Conservation (phyloP, 2,888 invertebrate genomes). For the Plebejus anna region DNA sequence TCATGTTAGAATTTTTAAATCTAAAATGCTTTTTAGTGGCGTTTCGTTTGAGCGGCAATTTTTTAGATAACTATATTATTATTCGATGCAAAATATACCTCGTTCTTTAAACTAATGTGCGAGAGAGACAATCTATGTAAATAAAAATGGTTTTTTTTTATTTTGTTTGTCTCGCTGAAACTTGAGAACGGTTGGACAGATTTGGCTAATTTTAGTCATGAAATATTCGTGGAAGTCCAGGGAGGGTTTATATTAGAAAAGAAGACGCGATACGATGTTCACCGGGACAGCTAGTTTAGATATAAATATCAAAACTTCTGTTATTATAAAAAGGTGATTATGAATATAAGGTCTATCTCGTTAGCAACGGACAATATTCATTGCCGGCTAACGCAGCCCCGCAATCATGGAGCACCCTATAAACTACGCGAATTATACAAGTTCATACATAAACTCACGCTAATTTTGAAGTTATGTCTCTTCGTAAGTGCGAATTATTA, state of each 20-base stretch:
- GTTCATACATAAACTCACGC: conserved; percentile 39
- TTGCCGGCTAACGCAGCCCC: conserved; percentile 57
- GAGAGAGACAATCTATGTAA: background rate
- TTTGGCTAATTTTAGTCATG: too few relatives aligned
- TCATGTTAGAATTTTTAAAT: conserved; percentile 14
- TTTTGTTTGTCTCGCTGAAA: too few relatives aligned
- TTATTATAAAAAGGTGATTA: background rate
- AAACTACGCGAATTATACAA: conserved; percentile 59
- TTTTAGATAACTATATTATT: background rate
- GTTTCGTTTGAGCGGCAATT: conserved; percentile 11
- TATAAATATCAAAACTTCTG: too few relatives aligned
- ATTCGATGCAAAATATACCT: background rate
- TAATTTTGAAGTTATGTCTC: conserved; percentile 35
- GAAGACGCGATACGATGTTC: too few relatives aligned
- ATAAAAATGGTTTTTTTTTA: too few relatives aligned
- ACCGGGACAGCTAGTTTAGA: background rate
- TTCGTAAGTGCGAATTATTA: conserved; percentile 31
- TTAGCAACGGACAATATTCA: conserved; percentile 60
- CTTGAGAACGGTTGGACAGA: too few relatives aligned
- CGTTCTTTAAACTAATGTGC: too few relatives aligned
- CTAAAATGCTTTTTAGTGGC: conserved; percentile 10
- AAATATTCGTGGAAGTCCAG: too few relatives aligned
- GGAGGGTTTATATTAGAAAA: too few relatives aligned
- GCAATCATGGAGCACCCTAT: conserved; percentile 54
- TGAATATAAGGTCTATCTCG: conserved; percentile 36